Base-by-base conservation (phyloP, 2,888 invertebrate species). In the Axea sp. region DNA sequence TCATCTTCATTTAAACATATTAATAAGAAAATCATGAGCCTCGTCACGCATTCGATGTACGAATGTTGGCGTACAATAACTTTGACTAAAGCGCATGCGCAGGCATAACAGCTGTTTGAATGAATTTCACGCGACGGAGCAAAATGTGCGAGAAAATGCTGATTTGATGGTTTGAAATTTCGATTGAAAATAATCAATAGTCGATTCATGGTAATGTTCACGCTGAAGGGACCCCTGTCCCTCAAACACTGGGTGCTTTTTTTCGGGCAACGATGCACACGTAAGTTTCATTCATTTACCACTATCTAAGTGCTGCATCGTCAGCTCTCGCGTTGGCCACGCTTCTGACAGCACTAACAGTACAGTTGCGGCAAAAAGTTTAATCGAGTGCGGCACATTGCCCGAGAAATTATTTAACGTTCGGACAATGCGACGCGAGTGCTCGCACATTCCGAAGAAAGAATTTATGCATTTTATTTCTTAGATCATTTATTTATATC, bases 201-300 rank as follows among this genome's bases (percentile, higher is more conserved):
- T 11, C 14, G 7, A 41, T 7, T 57, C 30, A 77, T 77, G 77
- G 65, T 57, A 6, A 24, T 72, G 15, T 67, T 73, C 24, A 60
- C 30, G 19, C 53, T 75, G n/a, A 62, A 64, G 41, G 77, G 73
- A 47, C 43, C 75, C 3, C 59, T 77, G 35, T 60, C 78, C 8
- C 75, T 73, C 11, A 81, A 76, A 39, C 49, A 77, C 5, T 35
- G 80, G 1, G 35, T 80, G 8, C 53, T 76, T 7, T 55, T 81
- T 24, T 59, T 80, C 4, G 30, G 80, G 22, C 79, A 80, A 67
- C 78, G 78, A 17, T 79, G 74, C 41, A 73, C 78, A 43, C 79
- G 85, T 85, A 77, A 85, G 85, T 79, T 14, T 26, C 5, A 51
- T 59, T 55, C 11, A 26, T n/a, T n/a, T 26, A 3, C 19, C 9